Evolutionary conservation across 2,797 vertebrate species (phyloP).

Genomic region (Ceryle rudis): DNA sequence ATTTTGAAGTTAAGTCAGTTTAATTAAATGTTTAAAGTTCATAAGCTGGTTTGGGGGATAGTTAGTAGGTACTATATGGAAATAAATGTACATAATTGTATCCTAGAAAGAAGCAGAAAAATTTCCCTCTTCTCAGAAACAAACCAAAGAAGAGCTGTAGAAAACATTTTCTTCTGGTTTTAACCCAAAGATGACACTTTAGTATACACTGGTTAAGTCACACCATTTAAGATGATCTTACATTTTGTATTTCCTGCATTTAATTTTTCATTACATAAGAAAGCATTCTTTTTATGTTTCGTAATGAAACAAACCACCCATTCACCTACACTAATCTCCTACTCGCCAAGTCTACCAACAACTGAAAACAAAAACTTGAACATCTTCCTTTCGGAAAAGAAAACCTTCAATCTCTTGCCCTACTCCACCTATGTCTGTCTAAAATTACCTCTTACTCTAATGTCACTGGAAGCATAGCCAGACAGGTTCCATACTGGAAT

Average conservation of each 20-base stretch:
- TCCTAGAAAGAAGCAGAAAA: background rate
- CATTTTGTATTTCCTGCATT: background rate
- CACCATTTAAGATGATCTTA: background rate
- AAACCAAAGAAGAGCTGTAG: background rate
- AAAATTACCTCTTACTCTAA: slow-evolving; percentile 19
- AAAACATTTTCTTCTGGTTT: background rate
- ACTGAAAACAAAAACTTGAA: background rate
- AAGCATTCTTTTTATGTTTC: background rate
- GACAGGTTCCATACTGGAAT: background rate
- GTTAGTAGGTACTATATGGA: background rate
- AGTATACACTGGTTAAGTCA: background rate
- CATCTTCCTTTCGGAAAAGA: background rate
- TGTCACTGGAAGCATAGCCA: background rate
- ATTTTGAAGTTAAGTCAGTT: background rate
- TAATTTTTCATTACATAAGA: background rate
- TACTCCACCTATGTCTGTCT: background rate
- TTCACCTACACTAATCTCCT: background rate
- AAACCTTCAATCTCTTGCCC: background rate
- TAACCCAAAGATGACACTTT: background rate
- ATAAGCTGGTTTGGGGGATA: background rate
- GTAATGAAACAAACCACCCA: background rate
- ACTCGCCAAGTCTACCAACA: background rate
- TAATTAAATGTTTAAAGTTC: background rate
- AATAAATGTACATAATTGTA: background rate
- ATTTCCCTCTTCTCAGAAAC: background rate